Conservation (phyloP, 2,113 vertebrate genomes). For the Semnornis frantzii region DNA sequence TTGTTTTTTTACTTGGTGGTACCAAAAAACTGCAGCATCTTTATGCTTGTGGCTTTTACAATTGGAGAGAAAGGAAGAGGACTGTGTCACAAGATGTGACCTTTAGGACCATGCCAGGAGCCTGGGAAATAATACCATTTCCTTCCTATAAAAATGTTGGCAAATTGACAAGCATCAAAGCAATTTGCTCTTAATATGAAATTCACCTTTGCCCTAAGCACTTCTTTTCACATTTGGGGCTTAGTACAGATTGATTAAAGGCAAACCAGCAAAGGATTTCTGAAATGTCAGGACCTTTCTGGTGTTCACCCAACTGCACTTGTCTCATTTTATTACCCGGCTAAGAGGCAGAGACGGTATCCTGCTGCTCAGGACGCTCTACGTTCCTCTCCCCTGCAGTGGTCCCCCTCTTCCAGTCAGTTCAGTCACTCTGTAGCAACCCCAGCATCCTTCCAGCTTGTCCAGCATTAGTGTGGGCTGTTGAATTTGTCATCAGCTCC, state of each 20-base stretch:
- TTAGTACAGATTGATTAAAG: conserved; percentile 60
- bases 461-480: background rate
- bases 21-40: background rate
- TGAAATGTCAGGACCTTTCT: conserved; percentile 70
- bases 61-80: background rate
- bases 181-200: conserved; percentile 59
- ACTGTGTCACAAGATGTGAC: background rate
- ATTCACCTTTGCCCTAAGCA: conserved; percentile 63
- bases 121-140: conserved; percentile 27
- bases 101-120: conserved; percentile 27
- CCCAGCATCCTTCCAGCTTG: background rate
- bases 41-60: background rate
- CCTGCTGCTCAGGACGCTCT: background rate
- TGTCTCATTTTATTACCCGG: conserved; percentile 9
- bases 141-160: conserved; percentile 11
- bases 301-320: conserved; percentile 10
- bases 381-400: background rate
- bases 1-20: background rate
- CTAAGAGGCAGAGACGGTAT: background rate
- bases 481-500: background rate
- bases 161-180: conserved; percentile 36
- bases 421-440: background rate
- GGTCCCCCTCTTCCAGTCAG: background rate
- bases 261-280: conserved; percentile 61
- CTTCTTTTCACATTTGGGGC: conserved; percentile 62